Conservation (phyloP, 2,797 vertebrate genomes). For the Rhinophrynus dorsalis region DNA sequence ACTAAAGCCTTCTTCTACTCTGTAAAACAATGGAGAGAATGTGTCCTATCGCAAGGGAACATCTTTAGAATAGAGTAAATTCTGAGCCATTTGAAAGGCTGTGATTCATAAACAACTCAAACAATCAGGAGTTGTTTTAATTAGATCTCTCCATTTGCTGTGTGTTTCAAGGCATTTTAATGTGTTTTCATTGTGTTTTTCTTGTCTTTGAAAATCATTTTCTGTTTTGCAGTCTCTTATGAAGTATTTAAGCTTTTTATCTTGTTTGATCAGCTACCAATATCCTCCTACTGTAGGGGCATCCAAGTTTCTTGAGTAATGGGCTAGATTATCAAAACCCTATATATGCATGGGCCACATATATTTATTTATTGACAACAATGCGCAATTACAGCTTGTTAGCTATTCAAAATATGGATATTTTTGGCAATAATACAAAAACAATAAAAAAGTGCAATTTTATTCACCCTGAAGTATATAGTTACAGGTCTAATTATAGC, state of each 20-base stretch:
- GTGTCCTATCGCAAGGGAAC: slow-evolving; percentile 70
- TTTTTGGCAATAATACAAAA: too few species aligned
- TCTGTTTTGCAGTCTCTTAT: slow-evolving; percentile 17
- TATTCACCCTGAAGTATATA: too few species aligned
- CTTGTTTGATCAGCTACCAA: not conserved
- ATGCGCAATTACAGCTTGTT: too few species aligned
- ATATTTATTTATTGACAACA: too few species aligned
- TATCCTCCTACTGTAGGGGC: not conserved
- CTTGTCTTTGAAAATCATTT: slow-evolving; percentile 25
- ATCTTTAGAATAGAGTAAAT: slow-evolving; percentile 69
- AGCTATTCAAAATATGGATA: too few species aligned
- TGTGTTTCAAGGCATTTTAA: slow-evolving; percentile 2
- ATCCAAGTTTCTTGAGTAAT: too few species aligned
- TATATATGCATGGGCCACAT: too few species aligned
- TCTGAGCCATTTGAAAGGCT: slow-evolving; percentile 57
- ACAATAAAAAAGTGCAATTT: too few species aligned
- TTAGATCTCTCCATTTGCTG: slow-evolving; percentile 28
- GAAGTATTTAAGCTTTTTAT: not conserved
- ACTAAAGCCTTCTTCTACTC: slow-evolving; percentile 59
- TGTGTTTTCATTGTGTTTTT: slow-evolving; percentile 30
- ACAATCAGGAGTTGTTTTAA: slow-evolving; percentile 49
- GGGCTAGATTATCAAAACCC: too few species aligned
- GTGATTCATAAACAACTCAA: slow-evolving; percentile 63
- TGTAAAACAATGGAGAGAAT: slow-evolving; percentile 61
- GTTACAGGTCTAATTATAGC: too few species aligned